Conservation (phyloP, 2,888 invertebrate genomes). For the Drosophila anomalata region DNA sequence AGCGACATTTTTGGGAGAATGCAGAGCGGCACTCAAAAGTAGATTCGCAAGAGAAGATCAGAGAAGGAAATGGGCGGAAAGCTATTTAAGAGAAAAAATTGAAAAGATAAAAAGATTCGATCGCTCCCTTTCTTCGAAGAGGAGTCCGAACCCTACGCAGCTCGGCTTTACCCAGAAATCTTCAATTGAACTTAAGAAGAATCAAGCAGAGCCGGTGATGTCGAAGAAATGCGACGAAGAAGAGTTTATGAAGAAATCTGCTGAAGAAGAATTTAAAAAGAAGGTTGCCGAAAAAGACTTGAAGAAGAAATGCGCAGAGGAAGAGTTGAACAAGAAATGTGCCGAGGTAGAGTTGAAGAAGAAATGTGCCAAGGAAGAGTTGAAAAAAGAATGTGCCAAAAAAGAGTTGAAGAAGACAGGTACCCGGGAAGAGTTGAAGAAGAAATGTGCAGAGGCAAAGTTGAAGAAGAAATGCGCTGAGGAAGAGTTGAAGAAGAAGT, state of each 20-base stretch:
- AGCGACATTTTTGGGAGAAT: neutral
- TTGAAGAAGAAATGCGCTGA: neutral
- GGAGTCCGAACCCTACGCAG: neutral
- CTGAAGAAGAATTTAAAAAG: neutral
- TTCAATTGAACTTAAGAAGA: neutral
- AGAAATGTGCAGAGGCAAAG: neutral
- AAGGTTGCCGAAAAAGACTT: neutral
- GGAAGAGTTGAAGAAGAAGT: neutral
- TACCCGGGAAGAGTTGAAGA: neutral
- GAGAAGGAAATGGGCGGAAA: neutral
- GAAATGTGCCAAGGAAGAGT: neutral
- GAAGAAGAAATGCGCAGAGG: neutral
- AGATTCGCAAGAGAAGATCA: neutral
- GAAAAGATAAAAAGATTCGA: neutral
- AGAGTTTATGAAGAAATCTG: conserved; percentile 1
- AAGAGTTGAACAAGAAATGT: neutral
- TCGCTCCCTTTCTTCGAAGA: neutral
- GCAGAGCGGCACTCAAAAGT: neutral
- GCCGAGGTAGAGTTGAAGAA: neutral
- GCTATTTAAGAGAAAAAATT: neutral
- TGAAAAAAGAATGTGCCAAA: neutral
- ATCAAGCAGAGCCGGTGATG: neutral
- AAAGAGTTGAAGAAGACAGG: neutral
- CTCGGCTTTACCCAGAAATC: neutral
- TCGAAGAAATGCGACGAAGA: neutral